Conservation (phyloP, 2,888 invertebrate genomes). For the Selenia dentaria region DNA sequence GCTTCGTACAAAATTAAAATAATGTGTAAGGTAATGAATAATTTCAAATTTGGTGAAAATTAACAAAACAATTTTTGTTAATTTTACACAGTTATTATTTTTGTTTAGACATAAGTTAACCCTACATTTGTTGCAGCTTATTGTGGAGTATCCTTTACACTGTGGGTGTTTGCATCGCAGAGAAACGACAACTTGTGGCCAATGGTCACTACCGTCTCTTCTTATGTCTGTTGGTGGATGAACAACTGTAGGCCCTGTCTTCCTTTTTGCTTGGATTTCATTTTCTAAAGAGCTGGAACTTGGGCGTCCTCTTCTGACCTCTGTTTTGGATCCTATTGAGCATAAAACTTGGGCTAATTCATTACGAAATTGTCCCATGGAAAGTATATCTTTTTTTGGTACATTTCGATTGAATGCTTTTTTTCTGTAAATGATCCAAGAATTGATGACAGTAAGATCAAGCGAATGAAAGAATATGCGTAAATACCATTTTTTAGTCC, state of each 20-base stretch:
- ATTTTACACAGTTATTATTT: slow-evolving; percentile 5
- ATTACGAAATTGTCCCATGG: slow-evolving; percentile 16
- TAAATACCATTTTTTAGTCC: not conserved
- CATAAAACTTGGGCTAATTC: slow-evolving; percentile 23
- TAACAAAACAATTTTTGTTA: too few species aligned
- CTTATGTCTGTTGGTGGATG: slow-evolving; percentile 29
- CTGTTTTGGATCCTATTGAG: slow-evolving; percentile 4
- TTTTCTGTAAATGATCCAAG: slow-evolving; percentile 44
- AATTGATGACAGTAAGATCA: slow-evolving; percentile 42
- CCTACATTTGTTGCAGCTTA: slow-evolving; percentile 6
- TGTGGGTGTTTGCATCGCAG: slow-evolving; percentile 1
- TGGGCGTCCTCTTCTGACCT: slow-evolving; percentile 28
- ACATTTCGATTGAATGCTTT: slow-evolving; percentile 37
- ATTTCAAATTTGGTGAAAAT: not conserved
- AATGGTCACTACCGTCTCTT: slow-evolving; percentile 25
- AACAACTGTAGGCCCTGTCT: slow-evolving; percentile 28
- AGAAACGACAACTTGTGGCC: slow-evolving; percentile 21
- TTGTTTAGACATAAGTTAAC: not conserved
- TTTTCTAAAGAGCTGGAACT: slow-evolving; percentile 28
- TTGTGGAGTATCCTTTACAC: not conserved
- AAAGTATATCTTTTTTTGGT: slow-evolving; percentile 27
- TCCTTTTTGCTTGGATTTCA: slow-evolving; percentile 33
- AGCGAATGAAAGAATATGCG: slow-evolving; percentile 4
- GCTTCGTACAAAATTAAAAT: too few species aligned
- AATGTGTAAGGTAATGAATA: not conserved